Evolutionary conservation across 2,113 vertebrate genomes (phyloP), one percentile per base, ranked within the genome.

Genomic region (Tychaedon coryphoeus): DNA sequence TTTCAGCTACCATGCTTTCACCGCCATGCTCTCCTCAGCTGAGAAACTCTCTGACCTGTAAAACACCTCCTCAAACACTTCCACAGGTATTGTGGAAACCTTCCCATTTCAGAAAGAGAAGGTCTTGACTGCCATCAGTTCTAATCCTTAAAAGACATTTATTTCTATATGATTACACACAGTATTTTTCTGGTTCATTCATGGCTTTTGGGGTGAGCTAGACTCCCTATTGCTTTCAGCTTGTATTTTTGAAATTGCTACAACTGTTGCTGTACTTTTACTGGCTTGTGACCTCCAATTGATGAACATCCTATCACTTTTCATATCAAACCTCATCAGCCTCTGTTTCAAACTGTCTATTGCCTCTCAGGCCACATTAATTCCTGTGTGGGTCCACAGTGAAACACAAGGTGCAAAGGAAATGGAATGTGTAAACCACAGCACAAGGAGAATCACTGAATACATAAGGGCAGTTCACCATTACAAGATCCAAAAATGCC

Each of bases 341-440:
- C 34, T 60, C 31, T 73, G 50, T 53, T 88, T 74, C 4, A 10
- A 54, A 16, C 8, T 42, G 16, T 22, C 51, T 77, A 10, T 18
- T 71, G 62, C 71, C 38, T 78, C 38, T 38, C 62, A 48, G 28
- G 47, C 17, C 25, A 36, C 4, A 6, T 36, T 20, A 60, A 57
- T 19, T 13, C 22, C 22, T n/a, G 19, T 13, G 26, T 31, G 20
- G 25, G 42, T 45, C 23, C 38, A 53, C 16, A 48, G 36, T 2
- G 1, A 69, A 65, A 70, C 22, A 50, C 17, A 19, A 70, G 9
- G 12, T 70, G 65, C 45, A 26, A 61, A 22, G 28, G 51, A 51
- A 87, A 61, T 1, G 1, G 9, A 31, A 54, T 0, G 0, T 36
- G 23, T 36, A 74, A 65, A n/a, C 28, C 14, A 29, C 4, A 22